Evolutionary conservation across 2,113 vertebrate genomes (phyloP).

Genomic region (Spermophilus dauricus): DNA sequence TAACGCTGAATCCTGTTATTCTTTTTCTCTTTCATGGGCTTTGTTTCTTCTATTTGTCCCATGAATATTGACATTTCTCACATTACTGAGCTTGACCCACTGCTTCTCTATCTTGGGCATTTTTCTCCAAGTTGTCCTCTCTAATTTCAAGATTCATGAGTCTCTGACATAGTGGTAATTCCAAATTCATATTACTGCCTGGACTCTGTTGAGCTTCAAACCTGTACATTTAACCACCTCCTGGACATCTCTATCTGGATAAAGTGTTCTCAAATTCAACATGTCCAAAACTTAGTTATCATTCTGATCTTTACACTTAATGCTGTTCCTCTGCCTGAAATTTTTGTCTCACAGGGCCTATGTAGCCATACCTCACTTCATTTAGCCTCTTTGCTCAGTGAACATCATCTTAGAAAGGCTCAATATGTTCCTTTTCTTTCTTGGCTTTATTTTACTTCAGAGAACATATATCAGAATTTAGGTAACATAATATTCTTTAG

Average conservation of each 20-base stretch:
- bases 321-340: neutral
- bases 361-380: neutral
- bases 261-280: neutral
- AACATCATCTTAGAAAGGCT: neutral
- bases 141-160: neutral
- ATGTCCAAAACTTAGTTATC: neutral
- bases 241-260: neutral
- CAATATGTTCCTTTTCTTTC: neutral
- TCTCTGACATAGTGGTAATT: neutral
- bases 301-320: neutral
- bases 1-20: neutral
- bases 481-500: neutral
- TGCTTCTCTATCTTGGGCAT: neutral
- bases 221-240: neutral
- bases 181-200: neutral
- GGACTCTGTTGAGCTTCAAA: neutral
- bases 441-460: constrained; percentile 26
- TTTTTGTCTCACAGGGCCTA: neutral
- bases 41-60: neutral
- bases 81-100: neutral
- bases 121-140: neutral
- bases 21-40: neutral
- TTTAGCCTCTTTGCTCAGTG: neutral
- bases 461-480: neutral
- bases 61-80: neutral